Evolutionary conservation across 2,797 vertebrate genomes (phyloP).

Genomic region (Anomalospiza imberbis): DNA sequence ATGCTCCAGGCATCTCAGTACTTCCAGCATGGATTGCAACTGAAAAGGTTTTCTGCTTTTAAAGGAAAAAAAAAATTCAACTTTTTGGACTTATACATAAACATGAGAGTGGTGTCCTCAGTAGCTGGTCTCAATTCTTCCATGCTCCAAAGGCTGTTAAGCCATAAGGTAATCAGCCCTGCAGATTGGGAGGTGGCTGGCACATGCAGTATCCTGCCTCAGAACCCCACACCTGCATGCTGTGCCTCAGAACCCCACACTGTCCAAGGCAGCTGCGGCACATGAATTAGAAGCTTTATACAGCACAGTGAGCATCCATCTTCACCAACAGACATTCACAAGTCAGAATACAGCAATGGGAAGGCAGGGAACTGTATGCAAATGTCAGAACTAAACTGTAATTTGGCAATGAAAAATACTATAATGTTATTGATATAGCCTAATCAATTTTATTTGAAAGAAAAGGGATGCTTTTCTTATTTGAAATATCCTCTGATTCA

Average conservation of each 20-base stretch:
- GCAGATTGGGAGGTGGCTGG: not conserved
- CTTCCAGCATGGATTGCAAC: not conserved
- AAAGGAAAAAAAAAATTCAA: not conserved
- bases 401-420: constrained; percentile 12
- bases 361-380: not conserved
- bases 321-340: not conserved
- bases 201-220: not conserved
- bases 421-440: not conserved
- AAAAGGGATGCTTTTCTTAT: not conserved
- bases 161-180: not conserved
- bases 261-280: not conserved
- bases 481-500: not conserved
- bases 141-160: not conserved
- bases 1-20: not conserved
- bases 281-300: not conserved
- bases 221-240: not conserved
- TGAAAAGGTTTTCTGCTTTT: not conserved
- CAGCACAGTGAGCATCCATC: not conserved
- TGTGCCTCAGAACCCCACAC: not conserved
- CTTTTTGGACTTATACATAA: not conserved
- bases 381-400: not conserved
- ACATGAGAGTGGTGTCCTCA: not conserved
- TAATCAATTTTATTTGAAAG: constrained; percentile 22
- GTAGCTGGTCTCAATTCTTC: not conserved
- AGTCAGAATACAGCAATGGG: not conserved